Evolutionary conservation across 2,888 invertebrate genomes (phyloP).

Genomic region (Campoplex nolae): DNA sequence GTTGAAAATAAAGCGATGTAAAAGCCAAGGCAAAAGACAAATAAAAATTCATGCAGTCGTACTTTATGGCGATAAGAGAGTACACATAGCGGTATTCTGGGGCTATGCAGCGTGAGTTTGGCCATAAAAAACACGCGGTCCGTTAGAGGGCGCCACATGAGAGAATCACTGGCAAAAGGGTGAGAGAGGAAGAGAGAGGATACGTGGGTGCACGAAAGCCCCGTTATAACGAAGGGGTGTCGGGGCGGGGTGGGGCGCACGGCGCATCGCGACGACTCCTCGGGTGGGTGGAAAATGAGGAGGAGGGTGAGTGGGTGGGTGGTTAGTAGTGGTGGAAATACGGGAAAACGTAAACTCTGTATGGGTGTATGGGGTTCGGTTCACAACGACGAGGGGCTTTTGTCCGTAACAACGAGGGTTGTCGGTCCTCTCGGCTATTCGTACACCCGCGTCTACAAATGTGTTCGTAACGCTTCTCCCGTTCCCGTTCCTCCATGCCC

Average conservation of each 20-base stretch:
- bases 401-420: constrained; percentile 40
- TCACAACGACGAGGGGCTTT: constrained; percentile 28
- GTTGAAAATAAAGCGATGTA: neutral
- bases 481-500: neutral
- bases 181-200: constrained; percentile 16
- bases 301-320: neutral
- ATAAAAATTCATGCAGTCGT: constrained; percentile 15
- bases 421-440: constrained; percentile 16
- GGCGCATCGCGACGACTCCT: constrained; percentile 47
- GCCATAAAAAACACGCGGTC: constrained; percentile 25
- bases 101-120: neutral
- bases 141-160: constrained; percentile 38
- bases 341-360: constrained; percentile 21
- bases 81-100: neutral
- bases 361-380: constrained; percentile 3
- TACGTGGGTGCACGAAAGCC: constrained; percentile 41
- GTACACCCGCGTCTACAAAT: constrained; percentile 10
- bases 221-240: constrained; percentile 53
- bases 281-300: constrained; percentile 10
- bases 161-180: neutral
- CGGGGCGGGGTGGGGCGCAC: constrained; percentile 52
- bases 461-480: constrained; percentile 43
- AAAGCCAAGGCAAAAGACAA: neutral
- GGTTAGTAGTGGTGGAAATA: constrained; percentile 29
- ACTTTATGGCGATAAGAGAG: constrained; percentile 4